phyloP scores from a whole-genome alignment of 1,140 invertebrate species.

The Archivesica marissinica region DNA sequence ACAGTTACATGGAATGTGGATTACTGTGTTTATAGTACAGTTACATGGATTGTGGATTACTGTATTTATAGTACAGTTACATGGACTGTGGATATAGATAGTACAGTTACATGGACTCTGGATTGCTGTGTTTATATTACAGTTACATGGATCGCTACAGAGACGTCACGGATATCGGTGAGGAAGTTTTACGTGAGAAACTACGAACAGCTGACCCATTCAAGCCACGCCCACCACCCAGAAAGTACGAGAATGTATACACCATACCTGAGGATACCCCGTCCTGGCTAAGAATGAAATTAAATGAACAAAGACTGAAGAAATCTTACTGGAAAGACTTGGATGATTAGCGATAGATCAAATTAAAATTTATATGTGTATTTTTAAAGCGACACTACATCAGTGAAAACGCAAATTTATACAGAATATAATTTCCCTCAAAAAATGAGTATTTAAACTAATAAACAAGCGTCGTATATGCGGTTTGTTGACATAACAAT shows the following conservation, averaged over 20 bases:
- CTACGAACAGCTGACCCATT: slow-evolving; percentile 93
- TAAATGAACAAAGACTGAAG: slow-evolving; percentile 66
- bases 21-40: too few relatives aligned
- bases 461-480: too few relatives aligned
- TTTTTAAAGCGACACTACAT: too few relatives aligned
- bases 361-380: too few relatives aligned
- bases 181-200: slow-evolving; percentile 93
- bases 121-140: too few relatives aligned
- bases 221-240: slow-evolving; percentile 87
- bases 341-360: slow-evolving; percentile 65
- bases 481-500: too few relatives aligned
- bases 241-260: slow-evolving; percentile 90
- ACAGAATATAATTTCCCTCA: too few relatives aligned
- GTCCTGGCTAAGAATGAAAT: slow-evolving; percentile 72
- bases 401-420: too few relatives aligned
- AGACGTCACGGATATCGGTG: slow-evolving; percentile 93
- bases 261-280: slow-evolving; percentile 52
- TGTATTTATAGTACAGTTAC: too few relatives aligned
- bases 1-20: too few relatives aligned
- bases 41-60: too few relatives aligned
- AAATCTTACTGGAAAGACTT: slow-evolving; percentile 76
- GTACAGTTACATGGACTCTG: neutral
- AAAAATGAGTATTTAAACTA: too few relatives aligned
- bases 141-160: slow-evolving; percentile 95
- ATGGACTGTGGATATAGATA: neutral